Evolutionary conservation across 53 echinoderm and acorn worm species (phyloP), one percentile per base, ranked within the genome.

Genomic region (Mesocentrotus franciscanus): DNA sequence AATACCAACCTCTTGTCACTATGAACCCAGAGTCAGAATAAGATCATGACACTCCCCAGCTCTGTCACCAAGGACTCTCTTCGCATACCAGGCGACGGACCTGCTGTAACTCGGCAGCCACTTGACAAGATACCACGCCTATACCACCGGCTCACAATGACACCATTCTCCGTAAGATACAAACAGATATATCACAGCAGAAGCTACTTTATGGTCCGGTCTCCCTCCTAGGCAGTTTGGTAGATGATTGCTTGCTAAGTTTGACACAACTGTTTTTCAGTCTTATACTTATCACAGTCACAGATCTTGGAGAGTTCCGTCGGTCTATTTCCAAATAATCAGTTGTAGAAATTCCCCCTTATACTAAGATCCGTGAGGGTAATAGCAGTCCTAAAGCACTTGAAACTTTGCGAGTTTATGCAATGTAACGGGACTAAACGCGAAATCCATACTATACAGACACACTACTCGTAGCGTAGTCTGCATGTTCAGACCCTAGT

Each of bases 101-200:
- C 39, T n/a, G 35, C 79, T 79, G 16, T 79, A 32, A 36, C 16
- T 79, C 0, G 10, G 29, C 81, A 81, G 81, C 18, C 81, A 39
- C 81, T 81, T 81, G 34, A 81, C 81, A 81, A 81, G 81, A 18
- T 81, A 33, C 16, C 36, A 81, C 81, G 30, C 79, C 81, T 81
- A 42, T 17, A 42, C 81, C 81, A 81, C 81, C 81, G 81, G 39
- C 81, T 42, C 18, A 81, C 42, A 81, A 81, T 81, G 81, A 39
- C 42, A 39, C 39, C 81, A 20, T 42, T 42, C 36, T 81, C 81
- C 42, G 81, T 17, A 81, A 3, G 81, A 81, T 74, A 81, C 42
- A 42, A 81, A 81, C 32, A 76, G 76, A 29, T 62, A 27, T 9
- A n/a, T n/a, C n/a, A n/a, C n/a, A n/a, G n/a, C n/a, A n/a, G 64